These are phyloP conservation scores for Leuctra nigra DNA, from an alignment of 2,888 invertebrate genomes.

Conservation along the genomic window DNA sequence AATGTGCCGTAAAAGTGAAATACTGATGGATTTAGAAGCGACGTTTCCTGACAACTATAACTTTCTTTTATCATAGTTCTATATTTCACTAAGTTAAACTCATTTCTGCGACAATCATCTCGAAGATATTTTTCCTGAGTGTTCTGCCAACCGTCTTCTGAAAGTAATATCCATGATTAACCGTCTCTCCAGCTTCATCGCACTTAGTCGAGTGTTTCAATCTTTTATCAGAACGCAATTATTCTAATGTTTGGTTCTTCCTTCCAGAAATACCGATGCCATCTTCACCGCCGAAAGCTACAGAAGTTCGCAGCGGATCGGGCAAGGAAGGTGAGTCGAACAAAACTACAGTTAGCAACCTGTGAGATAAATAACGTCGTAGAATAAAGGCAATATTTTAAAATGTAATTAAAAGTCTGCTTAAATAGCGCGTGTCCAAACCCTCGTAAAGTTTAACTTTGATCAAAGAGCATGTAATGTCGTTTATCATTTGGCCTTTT, in stretches of 20 bases:
- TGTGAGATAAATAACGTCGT: background rate
- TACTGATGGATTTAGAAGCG: too few species aligned
- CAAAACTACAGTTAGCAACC: background rate
- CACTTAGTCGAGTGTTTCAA: background rate
- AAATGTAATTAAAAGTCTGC: slow-evolving; percentile 1
- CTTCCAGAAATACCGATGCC: slow-evolving; percentile 81
- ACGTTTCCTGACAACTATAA: too few species aligned
- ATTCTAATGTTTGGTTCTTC: slow-evolving; percentile 25
- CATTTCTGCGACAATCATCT: too few species aligned
- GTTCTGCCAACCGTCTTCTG: too few species aligned
- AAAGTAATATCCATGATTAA: too few species aligned
- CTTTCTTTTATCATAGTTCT: too few species aligned
- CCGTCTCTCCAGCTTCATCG: too few species aligned
- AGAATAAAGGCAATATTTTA: background rate
- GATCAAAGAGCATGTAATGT: background rate
- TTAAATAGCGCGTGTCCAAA: background rate
- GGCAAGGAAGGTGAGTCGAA: slow-evolving; percentile 59
- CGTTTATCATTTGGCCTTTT: slow-evolving; percentile 12
- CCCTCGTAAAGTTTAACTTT: background rate
- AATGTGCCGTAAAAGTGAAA: too few species aligned
- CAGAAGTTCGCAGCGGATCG: slow-evolving; percentile 68
- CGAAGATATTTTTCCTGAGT: too few species aligned
- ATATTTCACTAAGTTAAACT: too few species aligned
- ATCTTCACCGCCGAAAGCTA: slow-evolving; percentile 75
- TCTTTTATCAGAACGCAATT: slow-evolving; percentile 4